phyloP scores from a whole-genome alignment of 2,113 vertebrate genomes.

The Polypterus bichir region DNA sequence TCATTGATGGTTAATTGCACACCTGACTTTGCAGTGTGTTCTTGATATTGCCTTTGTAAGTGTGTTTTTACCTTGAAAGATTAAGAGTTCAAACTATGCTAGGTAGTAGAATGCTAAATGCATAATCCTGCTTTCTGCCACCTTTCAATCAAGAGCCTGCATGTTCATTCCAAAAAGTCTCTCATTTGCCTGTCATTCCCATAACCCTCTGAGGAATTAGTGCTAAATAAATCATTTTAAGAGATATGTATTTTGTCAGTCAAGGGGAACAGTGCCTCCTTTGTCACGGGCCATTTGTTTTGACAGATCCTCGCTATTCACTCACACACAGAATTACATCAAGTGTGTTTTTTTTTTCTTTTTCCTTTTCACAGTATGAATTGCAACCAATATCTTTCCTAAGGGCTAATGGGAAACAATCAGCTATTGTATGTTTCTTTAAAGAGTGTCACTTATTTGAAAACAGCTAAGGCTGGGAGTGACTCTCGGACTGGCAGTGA shows the following conservation, averaged over 20 bases:
- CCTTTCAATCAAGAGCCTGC: background rate
- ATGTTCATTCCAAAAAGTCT: slow-evolving; percentile 7
- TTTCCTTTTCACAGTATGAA: slow-evolving; percentile 28
- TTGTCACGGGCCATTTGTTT: slow-evolving; percentile 33
- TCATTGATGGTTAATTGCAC: no score
- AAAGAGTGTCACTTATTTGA: slow-evolving; percentile 23
- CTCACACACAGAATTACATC: slow-evolving; percentile 24
- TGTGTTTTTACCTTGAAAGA: no score
- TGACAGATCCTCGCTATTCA: slow-evolving; percentile 32
- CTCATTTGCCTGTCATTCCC: slow-evolving; percentile 18
- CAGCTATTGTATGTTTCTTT: slow-evolving; percentile 30
- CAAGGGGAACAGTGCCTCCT: slow-evolving; percentile 33
- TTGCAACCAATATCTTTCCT: slow-evolving; percentile 35
- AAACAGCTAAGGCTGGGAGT: slow-evolving; percentile 8
- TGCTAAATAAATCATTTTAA: slow-evolving; percentile 38
- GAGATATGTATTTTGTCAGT: slow-evolving; percentile 30
- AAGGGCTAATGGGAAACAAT: slow-evolving; percentile 36
- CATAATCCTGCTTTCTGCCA: no score
- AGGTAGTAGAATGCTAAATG: no score
- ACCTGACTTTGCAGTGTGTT: no score
- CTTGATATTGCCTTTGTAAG: no score
- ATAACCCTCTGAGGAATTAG: slow-evolving; percentile 26
- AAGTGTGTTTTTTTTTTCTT: slow-evolving; percentile 22
- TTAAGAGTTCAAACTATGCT: no score
- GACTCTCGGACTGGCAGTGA: no score